Percentiles rank a stretch among this genome's conserved stretches.
Conservation (phyloP, 2,888 invertebrate genomes). For the Zhuqinia jingwanae region DNA sequence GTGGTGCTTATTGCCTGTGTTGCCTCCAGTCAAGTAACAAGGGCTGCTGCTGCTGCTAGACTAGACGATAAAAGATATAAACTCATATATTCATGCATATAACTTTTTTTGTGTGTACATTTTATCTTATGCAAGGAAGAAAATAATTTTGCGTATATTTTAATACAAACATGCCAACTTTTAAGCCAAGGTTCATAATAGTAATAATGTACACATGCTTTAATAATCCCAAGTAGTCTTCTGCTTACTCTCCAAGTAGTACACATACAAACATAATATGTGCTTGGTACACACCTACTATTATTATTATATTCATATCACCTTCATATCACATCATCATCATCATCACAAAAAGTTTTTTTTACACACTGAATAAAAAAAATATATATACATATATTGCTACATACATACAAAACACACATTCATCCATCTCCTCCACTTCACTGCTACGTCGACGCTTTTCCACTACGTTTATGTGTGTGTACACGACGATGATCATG, state of each 20-base stretch:
- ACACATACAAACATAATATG: no score
- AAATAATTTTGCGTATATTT: neutral
- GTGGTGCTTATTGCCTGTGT: slow-evolving; percentile 76
- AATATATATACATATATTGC: no score
- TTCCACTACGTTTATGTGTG: no score
- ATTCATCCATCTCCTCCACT: neutral
- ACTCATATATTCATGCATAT: neutral
- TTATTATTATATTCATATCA: no score
- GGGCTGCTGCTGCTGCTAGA: neutral
- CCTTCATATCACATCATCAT: no score
- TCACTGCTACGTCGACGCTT: neutral
- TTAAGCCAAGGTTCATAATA: neutral
- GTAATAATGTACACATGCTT: no score
- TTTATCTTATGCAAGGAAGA: slow-evolving; percentile 36
- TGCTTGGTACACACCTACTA: no score
- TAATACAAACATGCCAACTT: neutral
- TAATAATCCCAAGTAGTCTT: neutral
- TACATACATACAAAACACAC: no score
- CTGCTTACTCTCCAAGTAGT: no score
- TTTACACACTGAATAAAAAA: slow-evolving; percentile 29
- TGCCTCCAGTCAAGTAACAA: slow-evolving; percentile 53
- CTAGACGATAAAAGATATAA: slow-evolving; percentile 12
- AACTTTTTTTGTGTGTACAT: neutral
- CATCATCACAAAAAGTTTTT: slow-evolving; percentile 4
- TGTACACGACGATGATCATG: neutral